Conservation (phyloP, 2,888 invertebrate species). For the Microplitis manilae region DNA sequence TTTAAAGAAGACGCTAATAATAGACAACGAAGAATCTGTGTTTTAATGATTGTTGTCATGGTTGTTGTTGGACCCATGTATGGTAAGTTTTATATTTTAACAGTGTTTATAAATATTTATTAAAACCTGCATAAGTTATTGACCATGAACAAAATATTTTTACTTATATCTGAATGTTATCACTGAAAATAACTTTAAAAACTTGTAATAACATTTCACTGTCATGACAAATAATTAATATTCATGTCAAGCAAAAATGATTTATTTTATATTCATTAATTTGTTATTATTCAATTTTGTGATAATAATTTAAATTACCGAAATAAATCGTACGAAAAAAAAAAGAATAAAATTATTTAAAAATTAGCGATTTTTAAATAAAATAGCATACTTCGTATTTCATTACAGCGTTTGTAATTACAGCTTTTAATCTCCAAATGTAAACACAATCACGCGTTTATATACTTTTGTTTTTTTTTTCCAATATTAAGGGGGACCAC, state of each 20-base stretch:
- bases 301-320: too few species aligned
- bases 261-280: not conserved
- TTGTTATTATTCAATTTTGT: too few species aligned
- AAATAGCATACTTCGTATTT: not conserved
- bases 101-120: too few species aligned
- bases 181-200: not conserved
- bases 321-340: not conserved
- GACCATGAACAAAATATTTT: not conserved
- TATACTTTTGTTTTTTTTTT: not conserved
- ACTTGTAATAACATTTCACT: not conserved
- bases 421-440: not conserved
- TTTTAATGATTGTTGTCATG: conserved; percentile 86
- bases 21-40: conserved; percentile 81
- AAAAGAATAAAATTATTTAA: not conserved
- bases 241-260: not conserved
- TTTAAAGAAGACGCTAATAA: conserved; percentile 86
- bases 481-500: not conserved
- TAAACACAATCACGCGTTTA: not conserved
- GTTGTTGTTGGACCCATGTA: conserved; percentile 90
- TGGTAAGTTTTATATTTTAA: conserved; percentile 75
- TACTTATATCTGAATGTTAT: not conserved
- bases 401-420: not conserved
- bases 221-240: not conserved
- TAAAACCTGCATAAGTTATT: too few species aligned
- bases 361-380: too few species aligned